Evolutionary conservation across 1,140 invertebrate species (phyloP).

Genomic region (Euglossa dilemma): DNA sequence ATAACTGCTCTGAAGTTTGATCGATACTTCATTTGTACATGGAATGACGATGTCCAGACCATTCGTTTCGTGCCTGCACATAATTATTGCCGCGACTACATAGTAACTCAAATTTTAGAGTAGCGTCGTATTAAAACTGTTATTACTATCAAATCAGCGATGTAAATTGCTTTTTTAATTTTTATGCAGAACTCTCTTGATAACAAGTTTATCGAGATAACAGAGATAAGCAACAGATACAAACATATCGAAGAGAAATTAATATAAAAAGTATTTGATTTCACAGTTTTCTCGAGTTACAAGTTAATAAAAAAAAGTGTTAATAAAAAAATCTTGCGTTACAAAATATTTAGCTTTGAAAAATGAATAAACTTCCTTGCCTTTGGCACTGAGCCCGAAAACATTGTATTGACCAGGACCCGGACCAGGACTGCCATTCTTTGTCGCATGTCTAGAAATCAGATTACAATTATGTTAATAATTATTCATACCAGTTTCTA

Average conservation of each 20-base stretch:
- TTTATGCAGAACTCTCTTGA: neutral
- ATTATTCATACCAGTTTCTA: too few relatives aligned
- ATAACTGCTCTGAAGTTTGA: slow-evolving; percentile 64
- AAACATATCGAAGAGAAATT: too few relatives aligned
- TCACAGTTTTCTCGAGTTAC: too few relatives aligned
- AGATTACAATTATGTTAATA: neutral
- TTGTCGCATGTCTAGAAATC: slow-evolving; percentile 79
- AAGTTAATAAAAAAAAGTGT: too few relatives aligned
- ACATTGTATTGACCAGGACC: slow-evolving; percentile 94
- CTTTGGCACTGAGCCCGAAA: slow-evolving; percentile 91
- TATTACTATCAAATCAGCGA: neutral
- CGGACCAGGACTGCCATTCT: slow-evolving; percentile 86
- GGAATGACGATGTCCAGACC: slow-evolving; percentile 32
- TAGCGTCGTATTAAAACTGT: too few relatives aligned
- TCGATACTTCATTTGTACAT: slow-evolving; percentile 59
- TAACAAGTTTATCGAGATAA: too few relatives aligned
- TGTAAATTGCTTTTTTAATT: neutral
- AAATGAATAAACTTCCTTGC: slow-evolving; percentile 78
- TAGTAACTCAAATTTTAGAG: neutral
- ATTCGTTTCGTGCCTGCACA: slow-evolving; percentile 9
- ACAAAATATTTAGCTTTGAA: too few relatives aligned
- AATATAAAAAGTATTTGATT: too few relatives aligned
- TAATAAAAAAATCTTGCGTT: too few relatives aligned
- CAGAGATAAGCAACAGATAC: too few relatives aligned
- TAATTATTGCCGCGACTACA: neutral